Evolutionary conservation across 2,888 invertebrate species (phyloP).

Genomic region (Acanthosepion esculentum): DNA sequence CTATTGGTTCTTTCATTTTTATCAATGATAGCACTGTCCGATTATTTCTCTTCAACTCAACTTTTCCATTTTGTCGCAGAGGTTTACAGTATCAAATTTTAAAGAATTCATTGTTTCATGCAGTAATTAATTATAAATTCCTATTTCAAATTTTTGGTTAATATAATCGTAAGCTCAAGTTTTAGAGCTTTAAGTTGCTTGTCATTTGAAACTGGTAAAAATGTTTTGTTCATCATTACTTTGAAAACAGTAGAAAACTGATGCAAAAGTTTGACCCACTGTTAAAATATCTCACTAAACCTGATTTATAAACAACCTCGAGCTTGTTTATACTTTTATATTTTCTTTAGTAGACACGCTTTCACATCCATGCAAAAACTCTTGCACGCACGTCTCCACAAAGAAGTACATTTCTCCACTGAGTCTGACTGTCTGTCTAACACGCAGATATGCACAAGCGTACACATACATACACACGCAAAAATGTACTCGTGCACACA

Average conservation of each 20-base stretch:
- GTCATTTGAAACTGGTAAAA: background rate
- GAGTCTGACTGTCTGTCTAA: constrained; percentile 5
- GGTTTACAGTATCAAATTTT: no score
- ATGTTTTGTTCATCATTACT: background rate
- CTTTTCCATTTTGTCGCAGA: no score
- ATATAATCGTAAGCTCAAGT: no score
- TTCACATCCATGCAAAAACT: background rate
- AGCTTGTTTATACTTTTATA: background rate
- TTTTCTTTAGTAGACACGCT: background rate
- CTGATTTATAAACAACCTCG: background rate
- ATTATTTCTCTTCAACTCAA: no score
- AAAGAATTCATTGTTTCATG: no score
- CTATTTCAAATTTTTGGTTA: no score
- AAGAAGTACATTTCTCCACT: background rate
- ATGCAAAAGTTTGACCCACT: background rate
- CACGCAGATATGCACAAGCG: constrained; percentile 3
- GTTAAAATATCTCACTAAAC: background rate
- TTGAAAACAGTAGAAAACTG: background rate
- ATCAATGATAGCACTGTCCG: no score
- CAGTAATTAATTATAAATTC: no score
- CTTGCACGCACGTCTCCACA: background rate
- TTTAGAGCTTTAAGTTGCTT: no score
- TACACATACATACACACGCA: background rate
- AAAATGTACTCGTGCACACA: background rate
- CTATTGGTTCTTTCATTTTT: no score